Percentiles rank a stretch among this genome's conserved stretches.
These are phyloP conservation scores for Nothobranchius kuhntae DNA, from an alignment of 2,113 vertebrate genomes.

Conservation along the genomic window DNA sequence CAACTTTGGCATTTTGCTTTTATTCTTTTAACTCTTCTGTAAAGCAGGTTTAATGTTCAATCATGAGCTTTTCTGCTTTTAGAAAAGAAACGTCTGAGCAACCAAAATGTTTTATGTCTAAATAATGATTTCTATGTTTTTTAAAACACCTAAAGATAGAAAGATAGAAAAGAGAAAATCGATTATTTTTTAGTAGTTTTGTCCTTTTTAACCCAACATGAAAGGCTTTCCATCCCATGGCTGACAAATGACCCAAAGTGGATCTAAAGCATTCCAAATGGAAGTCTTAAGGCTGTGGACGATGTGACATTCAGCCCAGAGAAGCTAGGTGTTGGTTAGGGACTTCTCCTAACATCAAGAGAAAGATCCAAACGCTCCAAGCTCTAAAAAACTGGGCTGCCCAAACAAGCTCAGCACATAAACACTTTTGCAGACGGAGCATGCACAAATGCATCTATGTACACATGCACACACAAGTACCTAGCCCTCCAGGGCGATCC, in stretches of 20 bases:
- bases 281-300: slow-evolving; percentile 25
- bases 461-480: slow-evolving; percentile 62
- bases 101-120: not conserved
- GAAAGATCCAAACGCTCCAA: slow-evolving; percentile 60
- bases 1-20: not conserved
- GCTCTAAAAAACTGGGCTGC: slow-evolving; percentile 48
- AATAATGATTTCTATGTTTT: too few relatives aligned
- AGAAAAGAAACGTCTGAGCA: not conserved
- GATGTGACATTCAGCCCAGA: slow-evolving; percentile 29
- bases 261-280: slow-evolving; percentile 46
- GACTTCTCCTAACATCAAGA: slow-evolving; percentile 62
- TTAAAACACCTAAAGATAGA: not conserved
- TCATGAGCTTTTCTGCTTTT: not conserved
- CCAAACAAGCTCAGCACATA: slow-evolving; percentile 60
- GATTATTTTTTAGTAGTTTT: not conserved
- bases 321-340: slow-evolving; percentile 36
- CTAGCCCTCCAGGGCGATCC: slow-evolving; percentile 74
- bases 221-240: slow-evolving; percentile 12
- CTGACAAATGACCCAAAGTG: slow-evolving; percentile 31
- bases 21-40: not conserved
- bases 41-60: slow-evolving; percentile 1
- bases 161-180: not conserved
- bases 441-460: slow-evolving; percentile 14
- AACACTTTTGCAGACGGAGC: slow-evolving; percentile 25
- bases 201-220: not conserved